These are phyloP conservation scores for Germaria angustata DNA, from an alignment of 2,888 invertebrate genomes.

Conservation along the genomic window DNA sequence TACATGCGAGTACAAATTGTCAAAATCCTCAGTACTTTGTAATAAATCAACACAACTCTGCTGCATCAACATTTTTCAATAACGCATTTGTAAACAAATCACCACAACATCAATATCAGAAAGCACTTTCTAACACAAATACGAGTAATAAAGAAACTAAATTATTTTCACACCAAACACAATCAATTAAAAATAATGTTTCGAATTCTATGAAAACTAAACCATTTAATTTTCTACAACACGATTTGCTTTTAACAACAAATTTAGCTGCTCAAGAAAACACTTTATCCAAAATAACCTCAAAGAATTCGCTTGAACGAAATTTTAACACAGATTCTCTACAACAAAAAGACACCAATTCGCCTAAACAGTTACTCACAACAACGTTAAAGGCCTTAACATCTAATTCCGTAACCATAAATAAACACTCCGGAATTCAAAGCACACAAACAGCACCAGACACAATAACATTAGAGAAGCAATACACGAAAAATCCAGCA, in stretches of 20 bases:
- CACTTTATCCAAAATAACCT: slow-evolving; percentile 23
- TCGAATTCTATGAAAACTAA: background rate
- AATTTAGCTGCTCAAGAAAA: background rate
- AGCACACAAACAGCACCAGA: slow-evolving; percentile 13
- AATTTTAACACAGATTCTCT: background rate
- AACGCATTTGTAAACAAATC: too few relatives aligned
- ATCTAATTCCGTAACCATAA: background rate
- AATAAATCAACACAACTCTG: too few relatives aligned
- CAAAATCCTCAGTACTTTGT: too few relatives aligned
- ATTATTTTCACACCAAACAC: background rate
- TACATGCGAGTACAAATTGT: background rate
- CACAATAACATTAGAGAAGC: background rate
- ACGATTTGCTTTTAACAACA: background rate
- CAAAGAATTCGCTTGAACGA: background rate
- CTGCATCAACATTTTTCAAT: too few relatives aligned
- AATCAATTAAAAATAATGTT: background rate
- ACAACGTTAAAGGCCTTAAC: background rate
- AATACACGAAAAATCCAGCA: slow-evolving; percentile 1
- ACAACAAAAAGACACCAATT: background rate
- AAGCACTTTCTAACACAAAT: background rate
- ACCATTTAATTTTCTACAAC: background rate
- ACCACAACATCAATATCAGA: background rate
- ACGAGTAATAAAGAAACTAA: background rate
- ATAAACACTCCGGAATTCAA: background rate
- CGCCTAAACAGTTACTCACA: background rate